Percentiles rank a stretch among this genome's conserved stretches.
These are phyloP conservation scores for Recurvirostra avosetta DNA, from an alignment of 2,113 vertebrate species.

Conservation along the genomic window DNA sequence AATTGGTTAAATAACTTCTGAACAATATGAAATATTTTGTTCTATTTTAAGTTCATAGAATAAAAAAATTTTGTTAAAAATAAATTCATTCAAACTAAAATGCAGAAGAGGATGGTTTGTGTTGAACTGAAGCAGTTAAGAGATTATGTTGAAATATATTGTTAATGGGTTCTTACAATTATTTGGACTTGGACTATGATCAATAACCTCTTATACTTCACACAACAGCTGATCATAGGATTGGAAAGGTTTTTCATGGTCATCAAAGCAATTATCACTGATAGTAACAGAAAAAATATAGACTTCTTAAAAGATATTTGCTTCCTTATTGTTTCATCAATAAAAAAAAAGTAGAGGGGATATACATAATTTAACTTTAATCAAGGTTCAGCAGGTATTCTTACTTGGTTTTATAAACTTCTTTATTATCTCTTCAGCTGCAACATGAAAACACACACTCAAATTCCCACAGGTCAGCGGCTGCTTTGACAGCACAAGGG, in stretches of 20 bases:
- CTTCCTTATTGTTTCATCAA: background rate
- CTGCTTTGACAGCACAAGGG: background rate
- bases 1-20: background rate
- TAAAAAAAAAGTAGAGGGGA: background rate
- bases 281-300: background rate
- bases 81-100: background rate
- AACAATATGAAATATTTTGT: background rate
- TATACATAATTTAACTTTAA: background rate
- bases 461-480: background rate
- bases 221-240: background rate
- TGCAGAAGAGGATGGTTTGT: background rate
- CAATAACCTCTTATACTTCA: background rate
- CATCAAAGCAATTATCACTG: background rate
- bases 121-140: background rate
- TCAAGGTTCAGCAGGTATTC: background rate
- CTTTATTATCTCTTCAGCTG: background rate
- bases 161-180: background rate
- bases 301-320: background rate
- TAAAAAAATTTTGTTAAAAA: background rate
- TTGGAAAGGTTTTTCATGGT: background rate
- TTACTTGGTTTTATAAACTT: background rate
- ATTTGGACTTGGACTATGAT: background rate
- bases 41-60: background rate
- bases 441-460: background rate
- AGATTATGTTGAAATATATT: background rate